A percentile compares a stretch with the other conserved stretches of the same genome.
Conservation (phyloP, 92 coral and sea anemone species). For the Siderastrea siderea region DNA sequence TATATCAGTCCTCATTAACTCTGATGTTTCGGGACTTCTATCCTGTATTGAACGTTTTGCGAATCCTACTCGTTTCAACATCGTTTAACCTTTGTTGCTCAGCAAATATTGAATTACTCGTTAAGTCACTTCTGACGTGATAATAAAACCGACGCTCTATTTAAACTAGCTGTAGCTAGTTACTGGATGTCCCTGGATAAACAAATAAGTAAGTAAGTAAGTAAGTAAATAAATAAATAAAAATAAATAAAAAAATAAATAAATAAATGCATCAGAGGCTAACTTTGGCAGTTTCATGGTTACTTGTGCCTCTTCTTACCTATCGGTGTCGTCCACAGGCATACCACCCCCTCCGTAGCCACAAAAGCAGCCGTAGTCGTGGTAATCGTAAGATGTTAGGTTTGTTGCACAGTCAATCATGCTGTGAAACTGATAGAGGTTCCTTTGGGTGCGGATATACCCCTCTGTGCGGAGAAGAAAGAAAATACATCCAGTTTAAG, state of each 20-base stretch:
- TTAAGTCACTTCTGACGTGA: too few relatives aligned
- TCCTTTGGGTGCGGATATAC: slow-evolving; percentile 45
- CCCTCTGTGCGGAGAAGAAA: slow-evolving; percentile 1
- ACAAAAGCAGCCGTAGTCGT: slow-evolving; percentile 80
- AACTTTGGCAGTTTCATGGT: background rate
- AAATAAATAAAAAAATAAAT: too few relatives aligned
- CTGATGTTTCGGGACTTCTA: too few relatives aligned
- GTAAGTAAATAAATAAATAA: too few relatives aligned
- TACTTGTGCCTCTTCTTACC: slow-evolving; percentile 17
- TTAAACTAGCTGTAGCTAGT: background rate
- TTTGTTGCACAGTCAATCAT: slow-evolving; percentile 73
- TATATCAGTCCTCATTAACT: background rate
- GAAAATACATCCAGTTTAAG: background rate
- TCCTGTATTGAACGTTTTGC: too few relatives aligned
- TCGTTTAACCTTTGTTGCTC: too few relatives aligned
- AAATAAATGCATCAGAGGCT: too few relatives aligned
- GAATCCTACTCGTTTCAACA: too few relatives aligned
- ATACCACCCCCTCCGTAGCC: slow-evolving; percentile 78
- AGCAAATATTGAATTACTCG: too few relatives aligned
- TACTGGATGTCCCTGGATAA: background rate
- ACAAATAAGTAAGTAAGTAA: too few relatives aligned
- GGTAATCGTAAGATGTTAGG: slow-evolving; percentile 42
- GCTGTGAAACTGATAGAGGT: slow-evolving; percentile 56
- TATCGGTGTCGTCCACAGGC: slow-evolving; percentile 73
- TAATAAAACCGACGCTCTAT: background rate